These are phyloP conservation scores for Colossoma macropomum DNA, from an alignment of 2,113 vertebrate genomes.

Conservation along the genomic window DNA sequence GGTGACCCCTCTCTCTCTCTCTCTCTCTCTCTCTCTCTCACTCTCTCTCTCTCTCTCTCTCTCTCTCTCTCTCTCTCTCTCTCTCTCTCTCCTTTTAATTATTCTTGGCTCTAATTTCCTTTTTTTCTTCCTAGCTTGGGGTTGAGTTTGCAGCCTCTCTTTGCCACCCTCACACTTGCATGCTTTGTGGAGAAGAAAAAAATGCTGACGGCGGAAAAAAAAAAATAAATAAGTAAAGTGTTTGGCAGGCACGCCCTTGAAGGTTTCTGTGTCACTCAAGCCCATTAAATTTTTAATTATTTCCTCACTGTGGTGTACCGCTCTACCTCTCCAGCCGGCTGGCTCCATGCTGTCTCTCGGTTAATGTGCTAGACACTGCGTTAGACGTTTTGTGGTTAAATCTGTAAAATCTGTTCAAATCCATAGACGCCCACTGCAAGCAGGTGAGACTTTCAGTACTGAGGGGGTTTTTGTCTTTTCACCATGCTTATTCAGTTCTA, in stretches of 20 bases:
- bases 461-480: not conserved
- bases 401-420: slow-evolving; percentile 52
- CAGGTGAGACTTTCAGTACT: slow-evolving; percentile 22
- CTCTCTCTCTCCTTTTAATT: not conserved
- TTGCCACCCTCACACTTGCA: slow-evolving; percentile 49
- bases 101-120: too few relatives aligned
- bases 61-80: not conserved
- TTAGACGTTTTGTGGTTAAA: slow-evolving; percentile 52
- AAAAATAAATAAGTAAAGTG: slow-evolving; percentile 74
- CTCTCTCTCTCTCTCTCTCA: too few relatives aligned
- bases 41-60: too few relatives aligned
- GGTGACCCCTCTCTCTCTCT: too few relatives aligned
- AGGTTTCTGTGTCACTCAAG: slow-evolving; percentile 86
- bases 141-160: slow-evolving; percentile 65
- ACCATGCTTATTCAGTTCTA: not conserved
- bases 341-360: slow-evolving; percentile 59
- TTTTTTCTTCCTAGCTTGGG: not conserved
- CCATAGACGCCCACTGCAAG: slow-evolving; percentile 36
- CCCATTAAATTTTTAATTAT: slow-evolving; percentile 86
- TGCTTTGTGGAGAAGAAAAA: slow-evolving; percentile 76
- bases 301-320: slow-evolving; percentile 78
- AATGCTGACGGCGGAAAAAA: slow-evolving; percentile 79
- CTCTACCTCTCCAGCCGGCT: slow-evolving; percentile 51
- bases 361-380: slow-evolving; percentile 43
- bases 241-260: slow-evolving; percentile 85